Conservation (phyloP, 2,888 invertebrate species). For the Cartodere bifasciata region DNA sequence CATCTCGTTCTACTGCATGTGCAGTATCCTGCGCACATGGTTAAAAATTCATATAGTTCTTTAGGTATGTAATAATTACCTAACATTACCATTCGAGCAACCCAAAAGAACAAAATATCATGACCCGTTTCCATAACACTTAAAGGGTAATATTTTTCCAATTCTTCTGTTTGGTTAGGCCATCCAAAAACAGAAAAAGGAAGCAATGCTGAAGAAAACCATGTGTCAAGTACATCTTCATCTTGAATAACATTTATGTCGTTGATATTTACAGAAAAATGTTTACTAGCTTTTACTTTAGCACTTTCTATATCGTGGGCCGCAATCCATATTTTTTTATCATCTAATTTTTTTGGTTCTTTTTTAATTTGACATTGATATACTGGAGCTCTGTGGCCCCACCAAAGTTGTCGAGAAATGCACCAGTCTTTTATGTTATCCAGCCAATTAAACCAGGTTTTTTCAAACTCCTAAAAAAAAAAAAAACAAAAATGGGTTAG, state of each 20-base stretch:
- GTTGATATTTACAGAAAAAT: slow-evolving; percentile 42
- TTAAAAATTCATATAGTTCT: too few relatives aligned
- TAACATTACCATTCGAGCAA: slow-evolving; percentile 98
- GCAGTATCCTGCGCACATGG: too few relatives aligned
- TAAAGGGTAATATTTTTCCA: slow-evolving; percentile 59
- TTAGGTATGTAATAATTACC: too few relatives aligned
- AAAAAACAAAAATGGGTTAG: too few relatives aligned
- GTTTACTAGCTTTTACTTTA: slow-evolving; percentile 58
- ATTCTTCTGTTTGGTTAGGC: slow-evolving; percentile 67
- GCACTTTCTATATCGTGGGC: slow-evolving; percentile 56
- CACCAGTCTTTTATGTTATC: slow-evolving; percentile 98
- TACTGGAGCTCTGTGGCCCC: slow-evolving; percentile 97
- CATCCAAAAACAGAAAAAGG: slow-evolving; percentile 96
- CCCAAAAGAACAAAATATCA: slow-evolving; percentile 99
- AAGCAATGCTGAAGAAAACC: slow-evolving; percentile 96
- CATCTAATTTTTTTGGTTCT: too few relatives aligned
- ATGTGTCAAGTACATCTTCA: slow-evolving; percentile 96
- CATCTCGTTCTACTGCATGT: too few relatives aligned
- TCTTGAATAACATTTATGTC: slow-evolving; percentile 54
- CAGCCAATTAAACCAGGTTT: slow-evolving; percentile 95
- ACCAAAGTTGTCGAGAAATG: slow-evolving; percentile 96
- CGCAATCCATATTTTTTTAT: slow-evolving; percentile 28
- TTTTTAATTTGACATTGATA: slow-evolving; percentile 40
- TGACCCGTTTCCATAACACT: slow-evolving; percentile 91
- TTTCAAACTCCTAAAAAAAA: slow-evolving; percentile 75